Conservation (phyloP, 2,797 vertebrate genomes). For the Ctenopoma kingsleyae region DNA sequence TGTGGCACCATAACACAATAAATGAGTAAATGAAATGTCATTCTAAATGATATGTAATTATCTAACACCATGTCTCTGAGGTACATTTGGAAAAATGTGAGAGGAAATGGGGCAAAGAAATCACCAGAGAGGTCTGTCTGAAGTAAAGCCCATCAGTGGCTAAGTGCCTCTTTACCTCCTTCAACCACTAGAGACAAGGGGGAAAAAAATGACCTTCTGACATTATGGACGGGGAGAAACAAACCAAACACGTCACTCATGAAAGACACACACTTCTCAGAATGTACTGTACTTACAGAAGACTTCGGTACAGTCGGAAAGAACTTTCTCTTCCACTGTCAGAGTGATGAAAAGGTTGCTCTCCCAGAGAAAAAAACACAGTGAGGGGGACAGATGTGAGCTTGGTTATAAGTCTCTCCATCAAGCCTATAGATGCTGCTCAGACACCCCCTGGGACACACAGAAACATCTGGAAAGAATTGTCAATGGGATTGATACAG, state of each 20-base stretch:
- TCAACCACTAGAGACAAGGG: slow-evolving; percentile 67
- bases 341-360: slow-evolving; percentile 81
- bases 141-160: slow-evolving; percentile 65
- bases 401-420: slow-evolving; percentile 72
- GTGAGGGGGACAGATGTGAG: slow-evolving; percentile 83
- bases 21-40: slow-evolving; percentile 66
- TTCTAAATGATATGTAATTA: slow-evolving; percentile 68
- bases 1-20: slow-evolving; percentile 15
- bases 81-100: slow-evolving; percentile 72
- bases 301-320: slow-evolving; percentile 56
- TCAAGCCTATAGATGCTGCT: slow-evolving; percentile 68
- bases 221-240: slow-evolving; percentile 66
- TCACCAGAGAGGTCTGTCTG: slow-evolving; percentile 45
- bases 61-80: slow-evolving; percentile 69
- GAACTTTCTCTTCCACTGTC: slow-evolving; percentile 71
- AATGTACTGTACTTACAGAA: slow-evolving; percentile 61
- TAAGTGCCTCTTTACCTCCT: slow-evolving; percentile 85
- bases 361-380: slow-evolving; percentile 38
- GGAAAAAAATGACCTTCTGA: slow-evolving; percentile 66
- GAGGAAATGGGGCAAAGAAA: slow-evolving; percentile 75
- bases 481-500: slow-evolving; percentile 76
- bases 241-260: slow-evolving; percentile 68
- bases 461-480: slow-evolving; percentile 85
- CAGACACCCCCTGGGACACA: slow-evolving; percentile 74
- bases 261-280: slow-evolving; percentile 43